Evolutionary conservation across 2,113 vertebrate species (phyloP), one percentile per base, ranked within the genome.

Genomic region (Sterrhoptilus dennistouni): DNA sequence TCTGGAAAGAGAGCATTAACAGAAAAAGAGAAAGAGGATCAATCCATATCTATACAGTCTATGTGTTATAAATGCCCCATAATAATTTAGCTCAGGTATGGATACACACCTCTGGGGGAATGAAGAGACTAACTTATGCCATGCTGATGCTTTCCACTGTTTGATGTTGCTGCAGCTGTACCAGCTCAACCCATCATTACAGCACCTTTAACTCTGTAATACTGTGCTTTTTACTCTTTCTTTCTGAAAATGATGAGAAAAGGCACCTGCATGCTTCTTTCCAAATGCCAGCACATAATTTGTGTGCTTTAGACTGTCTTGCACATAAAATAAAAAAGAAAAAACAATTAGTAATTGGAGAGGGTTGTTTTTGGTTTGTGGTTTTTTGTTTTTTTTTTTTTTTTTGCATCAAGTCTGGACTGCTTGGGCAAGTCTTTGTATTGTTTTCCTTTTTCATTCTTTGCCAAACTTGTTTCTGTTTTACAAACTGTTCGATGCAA

Each of bases 51-150:
- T 83, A 24, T 42, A 66, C 63, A 22, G 6, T 8, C 14, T 42
- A 8, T 8, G 27, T 7, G 3, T 25, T 56, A 14, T 52, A 71
- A 63, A 27, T 12, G 3, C 1, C 6, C 8, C 1, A 16, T 0
- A 3, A 42, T 10, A 50, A n/a, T 19, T 84, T 56, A 77, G 38
- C 12, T 77, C 11, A 49, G 33, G 14, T 28, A 49, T 44, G 31
- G 13, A 65, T 44, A 29, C 0, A 2, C 22, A 49, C 4, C 2
- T 1, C 42, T 47, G 13, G 5, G 35, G 8, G 4, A 91, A 81
- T 15, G 6, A 52, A 78, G 5, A 75, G 8, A 64, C 16, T n/a
- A 33, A 45, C 8, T 92, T 7, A 72, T 38, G 33, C 36, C 45
- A 44, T 5, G 6, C 50, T 76, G 40, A n/a, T 90, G 49, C 31